Evolutionary conservation across 2,888 invertebrate genomes (phyloP).

Genomic region (Leptopilina drosophilae): DNA sequence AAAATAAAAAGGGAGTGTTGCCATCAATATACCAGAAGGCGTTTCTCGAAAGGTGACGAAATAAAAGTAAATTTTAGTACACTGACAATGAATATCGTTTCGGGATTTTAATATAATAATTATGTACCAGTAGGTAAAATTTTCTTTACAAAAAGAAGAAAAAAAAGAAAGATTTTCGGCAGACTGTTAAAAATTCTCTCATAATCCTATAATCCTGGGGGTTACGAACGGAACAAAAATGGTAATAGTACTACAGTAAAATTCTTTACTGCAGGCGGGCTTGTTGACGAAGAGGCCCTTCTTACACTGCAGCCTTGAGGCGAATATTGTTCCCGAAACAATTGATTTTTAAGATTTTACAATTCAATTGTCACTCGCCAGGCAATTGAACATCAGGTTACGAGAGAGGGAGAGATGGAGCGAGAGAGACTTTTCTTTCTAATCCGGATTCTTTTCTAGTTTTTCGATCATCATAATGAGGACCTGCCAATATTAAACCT

Average conservation of each 20-base stretch:
- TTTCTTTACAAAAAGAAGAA: constrained; percentile 2
- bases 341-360: constrained; percentile 1
- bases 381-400: neutral
- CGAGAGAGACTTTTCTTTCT: neutral
- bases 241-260: neutral
- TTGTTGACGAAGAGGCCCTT: neutral
- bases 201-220: neutral
- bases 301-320: neutral
- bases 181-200: neutral
- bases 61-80: neutral
- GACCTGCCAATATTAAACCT: neutral
- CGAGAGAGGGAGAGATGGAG: neutral
- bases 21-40: too few relatives aligned
- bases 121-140: neutral
- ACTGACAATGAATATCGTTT: neutral
- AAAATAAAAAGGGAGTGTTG: neutral
- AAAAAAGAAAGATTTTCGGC: neutral
- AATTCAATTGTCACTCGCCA: neutral
- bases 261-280: neutral
- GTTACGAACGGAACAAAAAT: neutral
- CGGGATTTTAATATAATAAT: constrained; percentile 6
- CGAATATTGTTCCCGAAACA: neutral
- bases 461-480: neutral
- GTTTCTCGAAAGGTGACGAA: neutral
- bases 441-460: neutral